Base-by-base conservation (phyloP, 2,888 invertebrate species). In the Temnothorax unifasciatus region DNA sequence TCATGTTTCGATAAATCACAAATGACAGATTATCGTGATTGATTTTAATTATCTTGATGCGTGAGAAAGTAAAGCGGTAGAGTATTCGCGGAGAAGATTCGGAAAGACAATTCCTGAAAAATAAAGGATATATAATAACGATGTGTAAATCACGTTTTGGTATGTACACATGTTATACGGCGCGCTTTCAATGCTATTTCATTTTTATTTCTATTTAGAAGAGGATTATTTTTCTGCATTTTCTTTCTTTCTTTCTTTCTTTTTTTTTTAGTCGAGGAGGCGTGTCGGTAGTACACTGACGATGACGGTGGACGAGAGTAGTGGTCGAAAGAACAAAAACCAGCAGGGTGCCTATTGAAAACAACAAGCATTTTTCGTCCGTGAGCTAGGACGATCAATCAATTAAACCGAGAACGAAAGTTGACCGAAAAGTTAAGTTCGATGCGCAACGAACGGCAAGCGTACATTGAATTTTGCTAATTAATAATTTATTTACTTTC, bases 141-240 rank as follows among this genome's bases (percentile, higher is more conserved):
- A 94, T 94, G 92, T 93, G 94, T 94, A 93, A 92, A 90, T 87
- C 77, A 68, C 68, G 38, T 73, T 21, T 73, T 93, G 91, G 92
- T 94, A 94, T 94, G 94, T 94, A 94, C 94, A 93, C 93, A 92
- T 92, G 90, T 92, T 87, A 85, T 92, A 91, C 89, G 88, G 90
- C 92, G 90, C 92, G 90, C 89, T 92, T 79, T 79, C 71, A 81
- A 88, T 92, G 90, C 85, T 90, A 85, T 90, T 68, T 77, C 69
- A 81, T 81, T 88, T 73, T 73, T 41, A 57, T 73, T 57, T 73
- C 57, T 41, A 52, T 29, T 29, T 29, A 29, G 29, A 29, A 29
- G 2, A 29, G 29, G 29, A 29, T 38, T 34, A 1, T 15, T 69
- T 69, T 18, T 29, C 13, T 44, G 15, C 15, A 15, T 47, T 29